Percentiles rank a stretch among this genome's conserved stretches.
Conservation (phyloP, 2,113 vertebrate species). For the Butorides virescens region DNA sequence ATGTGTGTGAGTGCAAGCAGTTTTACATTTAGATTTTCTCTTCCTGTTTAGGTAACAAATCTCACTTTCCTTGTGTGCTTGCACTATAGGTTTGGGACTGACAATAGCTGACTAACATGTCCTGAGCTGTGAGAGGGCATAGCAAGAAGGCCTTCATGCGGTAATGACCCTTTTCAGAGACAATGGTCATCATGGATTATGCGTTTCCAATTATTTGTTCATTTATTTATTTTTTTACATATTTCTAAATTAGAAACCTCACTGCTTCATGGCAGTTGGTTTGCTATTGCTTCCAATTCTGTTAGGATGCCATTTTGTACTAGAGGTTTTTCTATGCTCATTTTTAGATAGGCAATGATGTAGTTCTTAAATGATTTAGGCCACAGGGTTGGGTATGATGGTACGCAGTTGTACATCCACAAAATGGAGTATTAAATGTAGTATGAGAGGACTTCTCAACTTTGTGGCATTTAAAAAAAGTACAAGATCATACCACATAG, state of each 20-base stretch:
- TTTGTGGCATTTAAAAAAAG: slow-evolving; percentile 61
- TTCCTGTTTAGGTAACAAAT: slow-evolving; percentile 89
- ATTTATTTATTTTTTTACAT: slow-evolving; percentile 85
- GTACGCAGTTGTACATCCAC: slow-evolving; percentile 48
- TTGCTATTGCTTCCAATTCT: slow-evolving; percentile 84
- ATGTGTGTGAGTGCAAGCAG: slow-evolving; percentile 99
- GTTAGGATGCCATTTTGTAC: slow-evolving; percentile 77
- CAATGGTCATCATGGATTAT: slow-evolving; percentile 87
- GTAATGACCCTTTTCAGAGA: slow-evolving; percentile 88
- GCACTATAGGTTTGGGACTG: slow-evolving; percentile 88
- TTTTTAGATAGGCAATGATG: slow-evolving; percentile 67
- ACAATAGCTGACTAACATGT: slow-evolving; percentile 91
- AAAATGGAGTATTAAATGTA: slow-evolving; percentile 54
- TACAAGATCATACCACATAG: slow-evolving; percentile 37
- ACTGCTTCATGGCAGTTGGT: slow-evolving; percentile 87
- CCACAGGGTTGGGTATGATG: slow-evolving; percentile 62
- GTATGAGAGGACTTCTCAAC: slow-evolving; percentile 45
- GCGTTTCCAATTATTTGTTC: slow-evolving; percentile 85
- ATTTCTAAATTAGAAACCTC: slow-evolving; percentile 83
- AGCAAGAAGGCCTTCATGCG: slow-evolving; percentile 83
- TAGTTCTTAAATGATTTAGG: slow-evolving; percentile 65
- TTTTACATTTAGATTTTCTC: slow-evolving; percentile 92
- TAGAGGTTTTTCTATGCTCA: slow-evolving; percentile 70
- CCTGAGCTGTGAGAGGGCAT: slow-evolving; percentile 88
- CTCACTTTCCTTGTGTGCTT: slow-evolving; percentile 89